Conservation (phyloP, 2,797 vertebrate genomes). For the Chelmon rostratus region DNA sequence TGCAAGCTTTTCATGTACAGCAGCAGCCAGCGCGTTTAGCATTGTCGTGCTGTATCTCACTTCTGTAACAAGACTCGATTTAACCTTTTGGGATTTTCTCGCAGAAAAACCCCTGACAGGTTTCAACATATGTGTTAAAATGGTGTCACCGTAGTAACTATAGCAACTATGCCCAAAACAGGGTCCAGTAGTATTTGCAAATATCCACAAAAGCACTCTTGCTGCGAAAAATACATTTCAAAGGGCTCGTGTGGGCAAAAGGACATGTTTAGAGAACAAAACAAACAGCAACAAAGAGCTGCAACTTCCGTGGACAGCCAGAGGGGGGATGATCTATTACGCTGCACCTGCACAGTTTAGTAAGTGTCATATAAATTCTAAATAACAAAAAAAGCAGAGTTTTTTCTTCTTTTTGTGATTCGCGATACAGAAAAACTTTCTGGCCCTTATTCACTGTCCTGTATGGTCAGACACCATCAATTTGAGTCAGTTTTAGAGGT, state of each 20-base stretch:
- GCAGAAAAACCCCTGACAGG: constrained; percentile 5
- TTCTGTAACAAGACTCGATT: constrained; percentile 39
- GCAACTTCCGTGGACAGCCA: not conserved
- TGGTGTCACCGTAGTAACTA: not conserved
- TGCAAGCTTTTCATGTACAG: constrained; percentile 10
- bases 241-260: not conserved
- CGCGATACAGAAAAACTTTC: not conserved
- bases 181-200: not conserved
- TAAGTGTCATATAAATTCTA: not conserved
- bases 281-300: not conserved
- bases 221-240: not conserved
- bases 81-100: constrained; percentile 5
- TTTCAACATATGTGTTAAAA: constrained; percentile 1
- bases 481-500: not conserved
- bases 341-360: not conserved
- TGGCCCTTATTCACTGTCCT: not conserved
- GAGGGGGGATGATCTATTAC: not conserved
- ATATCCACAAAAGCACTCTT: constrained; percentile 1
- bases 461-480: not conserved
- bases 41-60: not conserved
- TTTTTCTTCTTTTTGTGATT: not conserved
- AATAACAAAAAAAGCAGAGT: not conserved
- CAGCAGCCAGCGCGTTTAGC: not conserved
- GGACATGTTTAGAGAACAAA: not conserved
- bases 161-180: constrained; percentile 7